phyloP scores from a whole-genome alignment of 1,140 invertebrate genomes.

The Cherax destructor region DNA sequence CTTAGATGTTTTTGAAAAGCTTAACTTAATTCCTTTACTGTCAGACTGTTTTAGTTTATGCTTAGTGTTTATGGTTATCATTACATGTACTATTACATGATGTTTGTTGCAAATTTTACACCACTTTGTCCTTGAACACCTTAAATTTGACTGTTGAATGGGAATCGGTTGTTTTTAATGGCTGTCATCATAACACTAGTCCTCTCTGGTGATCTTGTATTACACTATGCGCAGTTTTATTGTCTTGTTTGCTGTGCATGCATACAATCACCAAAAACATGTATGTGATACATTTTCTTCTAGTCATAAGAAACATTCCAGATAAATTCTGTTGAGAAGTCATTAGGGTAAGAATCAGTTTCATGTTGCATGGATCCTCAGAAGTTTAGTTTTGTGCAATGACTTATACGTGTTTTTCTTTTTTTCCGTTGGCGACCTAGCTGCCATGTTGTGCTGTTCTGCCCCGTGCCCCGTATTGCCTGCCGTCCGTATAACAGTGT shows the following conservation, averaged over 20 bases:
- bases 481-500: slow-evolving; percentile 71
- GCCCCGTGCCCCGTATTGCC: slow-evolving; percentile 69
- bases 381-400: slow-evolving; percentile 60
- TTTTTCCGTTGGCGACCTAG: slow-evolving; percentile 68
- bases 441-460: slow-evolving; percentile 71
- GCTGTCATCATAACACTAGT: slow-evolving; percentile 16
- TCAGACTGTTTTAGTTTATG: not conserved
- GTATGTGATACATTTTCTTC: slow-evolving; percentile 60
- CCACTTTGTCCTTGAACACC: not conserved
- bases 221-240: slow-evolving; percentile 30
- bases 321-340: slow-evolving; percentile 39
- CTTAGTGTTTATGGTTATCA: slow-evolving; percentile 13
- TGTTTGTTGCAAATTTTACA: not conserved
- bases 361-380: slow-evolving; percentile 49
- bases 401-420: slow-evolving; percentile 67
- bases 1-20: not conserved
- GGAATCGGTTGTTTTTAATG: slow-evolving; percentile 7
- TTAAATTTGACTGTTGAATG: slow-evolving; percentile 3
- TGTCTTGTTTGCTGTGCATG: slow-evolving; percentile 51
- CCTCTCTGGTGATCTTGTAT: slow-evolving; percentile 15
- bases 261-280: slow-evolving; percentile 42
- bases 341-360: slow-evolving; percentile 46
- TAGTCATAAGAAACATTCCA: slow-evolving; percentile 63
- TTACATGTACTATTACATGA: not conserved
- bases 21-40: not conserved